Evolutionary conservation across 2,113 vertebrate species (phyloP).

Genomic region (Albula glossodonta): DNA sequence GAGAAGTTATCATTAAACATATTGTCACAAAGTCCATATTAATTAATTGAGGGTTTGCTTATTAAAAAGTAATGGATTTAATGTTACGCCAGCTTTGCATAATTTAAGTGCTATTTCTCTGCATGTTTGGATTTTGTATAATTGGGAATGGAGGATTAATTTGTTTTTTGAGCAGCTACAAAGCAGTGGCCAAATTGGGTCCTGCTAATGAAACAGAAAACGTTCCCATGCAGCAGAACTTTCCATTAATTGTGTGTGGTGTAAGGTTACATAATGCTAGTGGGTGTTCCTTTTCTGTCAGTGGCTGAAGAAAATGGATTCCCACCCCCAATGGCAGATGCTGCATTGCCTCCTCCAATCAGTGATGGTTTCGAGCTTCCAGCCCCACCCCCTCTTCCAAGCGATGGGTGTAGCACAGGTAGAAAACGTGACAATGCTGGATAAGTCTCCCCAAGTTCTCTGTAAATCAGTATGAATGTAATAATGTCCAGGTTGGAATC

Average conservation of each 20-base stretch:
- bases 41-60: neutral
- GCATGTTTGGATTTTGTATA: neutral
- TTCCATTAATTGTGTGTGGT: neutral
- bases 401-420: constrained; percentile 24
- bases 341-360: constrained; percentile 3
- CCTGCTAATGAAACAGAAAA: neutral
- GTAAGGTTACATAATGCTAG: neutral
- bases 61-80: constrained; percentile 3
- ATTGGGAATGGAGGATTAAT: neutral
- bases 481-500: no score
- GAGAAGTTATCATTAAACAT: neutral
- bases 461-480: no score
- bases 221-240: neutral
- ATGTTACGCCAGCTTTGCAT: neutral
- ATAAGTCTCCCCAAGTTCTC: neutral
- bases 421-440: neutral
- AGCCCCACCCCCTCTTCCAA: neutral
- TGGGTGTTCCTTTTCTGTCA: neutral
- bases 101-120: neutral
- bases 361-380: constrained; percentile 20
- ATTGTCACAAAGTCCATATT: neutral
- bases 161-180: neutral
- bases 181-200: neutral
- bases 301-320: constrained; percentile 27
- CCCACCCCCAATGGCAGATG: neutral